A percentile compares a stretch with the other conserved stretches of the same genome.
Conservation (phyloP, 2,797 vertebrate species). For the Apodemus agrarius region DNA sequence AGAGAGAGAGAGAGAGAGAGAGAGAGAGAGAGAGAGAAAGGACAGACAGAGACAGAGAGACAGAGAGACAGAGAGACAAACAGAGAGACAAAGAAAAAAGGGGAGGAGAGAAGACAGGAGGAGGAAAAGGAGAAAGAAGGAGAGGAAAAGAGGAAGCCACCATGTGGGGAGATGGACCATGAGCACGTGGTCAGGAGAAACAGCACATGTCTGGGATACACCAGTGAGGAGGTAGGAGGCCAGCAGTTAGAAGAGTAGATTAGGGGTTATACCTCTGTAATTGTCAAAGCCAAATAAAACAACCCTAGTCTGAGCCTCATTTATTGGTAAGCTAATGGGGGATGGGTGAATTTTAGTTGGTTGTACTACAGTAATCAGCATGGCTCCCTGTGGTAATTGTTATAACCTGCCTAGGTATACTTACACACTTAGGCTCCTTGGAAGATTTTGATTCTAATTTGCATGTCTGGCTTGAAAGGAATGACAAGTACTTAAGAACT, state of each 20-base stretch:
- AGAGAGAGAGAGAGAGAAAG: too few species aligned
- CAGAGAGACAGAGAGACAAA: accelerated
- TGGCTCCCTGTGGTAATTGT: background rate
- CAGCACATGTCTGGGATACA: background rate
- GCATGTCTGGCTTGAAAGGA: background rate
- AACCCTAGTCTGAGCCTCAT: background rate
- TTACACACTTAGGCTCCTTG: background rate
- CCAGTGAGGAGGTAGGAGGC: background rate
- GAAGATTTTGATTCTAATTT: background rate
- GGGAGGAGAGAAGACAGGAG: too few species aligned
- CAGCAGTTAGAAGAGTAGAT: background rate
- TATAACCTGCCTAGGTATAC: background rate
- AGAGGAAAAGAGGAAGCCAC: background rate
- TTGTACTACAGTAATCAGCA: background rate
- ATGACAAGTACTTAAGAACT: conserved; percentile 37
- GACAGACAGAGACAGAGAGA: background rate
- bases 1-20: too few species aligned
- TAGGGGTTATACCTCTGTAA: background rate
- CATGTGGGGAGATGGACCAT: background rate
- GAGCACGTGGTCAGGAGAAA: background rate
- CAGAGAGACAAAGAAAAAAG: too few species aligned
- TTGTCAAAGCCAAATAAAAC: background rate
- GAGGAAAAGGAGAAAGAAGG: too few species aligned
- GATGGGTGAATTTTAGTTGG: background rate
- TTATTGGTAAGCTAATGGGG: background rate